phyloP scores from a whole-genome alignment of 2,113 vertebrate genomes.

The Ellobius talpinus region DNA sequence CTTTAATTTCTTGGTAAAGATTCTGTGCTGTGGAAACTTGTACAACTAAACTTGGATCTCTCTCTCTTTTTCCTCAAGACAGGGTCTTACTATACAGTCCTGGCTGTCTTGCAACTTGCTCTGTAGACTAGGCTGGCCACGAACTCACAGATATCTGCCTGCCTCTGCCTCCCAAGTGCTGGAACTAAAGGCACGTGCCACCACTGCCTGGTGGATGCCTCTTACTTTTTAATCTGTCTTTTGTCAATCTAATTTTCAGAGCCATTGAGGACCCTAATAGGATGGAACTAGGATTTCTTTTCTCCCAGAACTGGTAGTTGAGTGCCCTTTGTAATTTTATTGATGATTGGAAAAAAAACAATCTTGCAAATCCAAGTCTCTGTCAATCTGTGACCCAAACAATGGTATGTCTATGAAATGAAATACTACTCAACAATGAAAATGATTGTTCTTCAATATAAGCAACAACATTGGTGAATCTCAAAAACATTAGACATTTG shows the following conservation, averaged over 20 bases:
- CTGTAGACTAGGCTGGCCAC: neutral
- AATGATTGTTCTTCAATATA: neutral
- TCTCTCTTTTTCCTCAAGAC: neutral
- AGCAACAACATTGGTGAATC: too few relatives aligned
- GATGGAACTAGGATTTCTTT: neutral
- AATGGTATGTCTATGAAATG: too few relatives aligned
- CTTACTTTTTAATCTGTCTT: neutral
- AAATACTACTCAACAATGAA: neutral
- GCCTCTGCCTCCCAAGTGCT: neutral
- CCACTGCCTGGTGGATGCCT: neutral
- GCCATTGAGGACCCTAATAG: neutral
- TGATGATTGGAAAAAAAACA: neutral
- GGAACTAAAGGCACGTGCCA: neutral
- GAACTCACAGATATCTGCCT: neutral
- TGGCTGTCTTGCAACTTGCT: neutral
- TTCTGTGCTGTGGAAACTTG: neutral
- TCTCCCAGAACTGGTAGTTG: neutral
- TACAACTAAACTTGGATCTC: neutral
- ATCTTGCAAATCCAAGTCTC: neutral
- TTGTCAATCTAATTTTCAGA: neutral
- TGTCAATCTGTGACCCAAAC: neutral
- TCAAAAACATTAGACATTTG: neutral
- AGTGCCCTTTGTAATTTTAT: neutral
- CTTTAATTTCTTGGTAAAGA: neutral
- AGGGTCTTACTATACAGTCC: neutral